These are phyloP conservation scores for Paracentrotus lividus DNA, from an alignment of 53 echinoderm and acorn worm species.

Conservation along the genomic window DNA sequence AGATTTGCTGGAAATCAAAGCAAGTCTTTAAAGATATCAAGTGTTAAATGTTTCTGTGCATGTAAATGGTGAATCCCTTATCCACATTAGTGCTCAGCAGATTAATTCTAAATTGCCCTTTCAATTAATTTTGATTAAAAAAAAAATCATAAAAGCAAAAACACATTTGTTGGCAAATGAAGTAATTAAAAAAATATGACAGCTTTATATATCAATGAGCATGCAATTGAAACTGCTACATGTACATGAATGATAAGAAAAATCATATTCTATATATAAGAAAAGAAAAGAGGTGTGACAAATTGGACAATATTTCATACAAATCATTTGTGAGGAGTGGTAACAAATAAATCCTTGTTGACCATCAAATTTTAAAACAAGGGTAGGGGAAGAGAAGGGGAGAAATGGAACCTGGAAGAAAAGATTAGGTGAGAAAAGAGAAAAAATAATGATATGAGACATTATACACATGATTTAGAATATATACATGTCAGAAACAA, in stretches of 20 bases:
- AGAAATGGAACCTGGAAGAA: slow-evolving; percentile 43
- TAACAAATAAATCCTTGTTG: background rate
- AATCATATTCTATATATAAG: slow-evolving; percentile 42
- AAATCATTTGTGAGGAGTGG: background rate
- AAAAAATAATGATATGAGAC: slow-evolving; percentile 15
- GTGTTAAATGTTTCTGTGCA: too few species aligned
- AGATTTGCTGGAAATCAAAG: background rate
- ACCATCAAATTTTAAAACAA: slow-evolving; percentile 27
- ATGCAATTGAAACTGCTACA: slow-evolving; percentile 24
- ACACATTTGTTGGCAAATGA: slow-evolving; percentile 25
- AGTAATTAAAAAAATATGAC: background rate
- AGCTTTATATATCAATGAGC: slow-evolving; percentile 45
- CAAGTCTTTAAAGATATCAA: too few species aligned
- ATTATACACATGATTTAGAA: background rate
- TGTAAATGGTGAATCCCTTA: background rate
- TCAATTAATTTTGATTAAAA: background rate
- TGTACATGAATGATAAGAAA: slow-evolving; percentile 30
- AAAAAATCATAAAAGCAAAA: background rate
- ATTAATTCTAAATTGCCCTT: background rate
- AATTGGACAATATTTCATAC: slow-evolving; percentile 38
- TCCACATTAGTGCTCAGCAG: background rate
- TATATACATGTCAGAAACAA: background rate
- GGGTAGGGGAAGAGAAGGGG: slow-evolving; percentile 10
- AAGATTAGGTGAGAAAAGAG: background rate
- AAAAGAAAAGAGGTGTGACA: background rate